Percentiles rank a stretch among this genome's conserved stretches.
Conservation (phyloP, 2,797 vertebrate species). For the Malurus splendens region DNA sequence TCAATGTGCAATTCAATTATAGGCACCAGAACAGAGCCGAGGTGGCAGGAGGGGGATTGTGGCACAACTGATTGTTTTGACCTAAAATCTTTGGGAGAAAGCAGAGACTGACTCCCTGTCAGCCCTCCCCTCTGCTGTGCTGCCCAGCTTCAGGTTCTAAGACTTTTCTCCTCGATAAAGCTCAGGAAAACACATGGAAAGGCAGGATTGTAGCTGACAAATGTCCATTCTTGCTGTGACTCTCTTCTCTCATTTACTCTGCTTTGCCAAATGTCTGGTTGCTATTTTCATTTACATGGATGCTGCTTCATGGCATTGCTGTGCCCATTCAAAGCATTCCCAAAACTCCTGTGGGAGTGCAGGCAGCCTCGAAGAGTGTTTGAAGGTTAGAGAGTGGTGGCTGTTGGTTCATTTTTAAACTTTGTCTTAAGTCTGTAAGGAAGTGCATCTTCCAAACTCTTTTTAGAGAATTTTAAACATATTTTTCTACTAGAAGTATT, state of each 20-base stretch:
- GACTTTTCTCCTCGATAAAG: background rate
- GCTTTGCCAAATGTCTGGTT: background rate
- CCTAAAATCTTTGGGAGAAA: background rate
- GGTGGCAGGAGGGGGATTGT: background rate
- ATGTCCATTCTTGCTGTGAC: background rate
- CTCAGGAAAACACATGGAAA: background rate
- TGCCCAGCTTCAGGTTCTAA: background rate
- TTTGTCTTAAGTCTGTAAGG: background rate
- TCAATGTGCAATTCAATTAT: background rate
- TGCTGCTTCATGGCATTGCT: background rate
- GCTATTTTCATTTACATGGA: background rate
- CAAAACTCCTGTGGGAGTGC: background rate
- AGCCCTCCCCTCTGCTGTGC: background rate
- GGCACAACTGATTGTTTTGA: background rate
- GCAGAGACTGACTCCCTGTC: background rate
- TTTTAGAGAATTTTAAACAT: constrained; percentile 21
- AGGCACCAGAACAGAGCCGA: background rate
- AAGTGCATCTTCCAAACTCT: constrained; percentile 10
- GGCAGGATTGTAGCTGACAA: background rate
- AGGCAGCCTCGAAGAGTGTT: background rate
- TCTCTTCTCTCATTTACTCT: background rate
- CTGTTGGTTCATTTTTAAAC: background rate
- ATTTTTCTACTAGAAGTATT: constrained; percentile 45
- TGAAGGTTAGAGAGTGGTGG: background rate
- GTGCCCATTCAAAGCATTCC: background rate